Evolutionary conservation across 2,888 invertebrate species (phyloP).

Genomic region (Argynnis bischoffii): DNA sequence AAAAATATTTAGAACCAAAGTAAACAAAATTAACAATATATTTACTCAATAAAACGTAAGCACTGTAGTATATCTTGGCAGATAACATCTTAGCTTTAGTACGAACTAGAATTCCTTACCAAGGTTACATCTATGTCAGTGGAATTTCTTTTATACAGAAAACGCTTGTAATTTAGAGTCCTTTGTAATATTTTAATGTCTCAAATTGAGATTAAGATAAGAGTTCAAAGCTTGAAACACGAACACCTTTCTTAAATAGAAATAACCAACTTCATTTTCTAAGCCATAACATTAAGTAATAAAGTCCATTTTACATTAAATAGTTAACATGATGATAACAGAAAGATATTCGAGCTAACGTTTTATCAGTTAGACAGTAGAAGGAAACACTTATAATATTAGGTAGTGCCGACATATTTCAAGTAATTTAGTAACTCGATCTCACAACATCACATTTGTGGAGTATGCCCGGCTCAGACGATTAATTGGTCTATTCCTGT

Average conservation of each 20-base stretch:
- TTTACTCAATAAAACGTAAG: constrained; percentile 16
- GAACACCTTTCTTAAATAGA: not conserved
- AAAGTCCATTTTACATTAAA: not conserved
- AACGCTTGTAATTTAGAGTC: constrained; percentile 2
- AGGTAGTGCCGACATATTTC: constrained; percentile 42
- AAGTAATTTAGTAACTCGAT: constrained; percentile 45
- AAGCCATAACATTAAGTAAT: not conserved
- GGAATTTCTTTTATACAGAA: constrained; percentile 20
- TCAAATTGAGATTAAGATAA: constrained; percentile 22
- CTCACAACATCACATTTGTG: constrained; percentile 46
- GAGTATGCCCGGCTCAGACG: constrained; percentile 38
- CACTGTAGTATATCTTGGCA: constrained; percentile 16
- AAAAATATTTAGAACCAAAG: not conserved
- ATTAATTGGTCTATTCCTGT: constrained; percentile 60
- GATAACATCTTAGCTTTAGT: constrained; percentile 18
- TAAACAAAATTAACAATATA: constrained; percentile 16
- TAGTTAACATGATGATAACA: not conserved
- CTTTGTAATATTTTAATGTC: constrained; percentile 20
- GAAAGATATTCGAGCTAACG: constrained; percentile 3
- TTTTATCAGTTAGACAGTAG: not conserved
- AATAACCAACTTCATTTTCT: not conserved
- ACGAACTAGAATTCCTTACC: constrained; percentile 15
- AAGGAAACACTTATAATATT: constrained; percentile 26
- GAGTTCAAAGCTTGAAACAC: not conserved
- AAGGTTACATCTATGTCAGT: constrained; percentile 10